Evolutionary conservation across 2,797 vertebrate species (phyloP).

Genomic region (Acrossocheilus wenchowensis): DNA sequence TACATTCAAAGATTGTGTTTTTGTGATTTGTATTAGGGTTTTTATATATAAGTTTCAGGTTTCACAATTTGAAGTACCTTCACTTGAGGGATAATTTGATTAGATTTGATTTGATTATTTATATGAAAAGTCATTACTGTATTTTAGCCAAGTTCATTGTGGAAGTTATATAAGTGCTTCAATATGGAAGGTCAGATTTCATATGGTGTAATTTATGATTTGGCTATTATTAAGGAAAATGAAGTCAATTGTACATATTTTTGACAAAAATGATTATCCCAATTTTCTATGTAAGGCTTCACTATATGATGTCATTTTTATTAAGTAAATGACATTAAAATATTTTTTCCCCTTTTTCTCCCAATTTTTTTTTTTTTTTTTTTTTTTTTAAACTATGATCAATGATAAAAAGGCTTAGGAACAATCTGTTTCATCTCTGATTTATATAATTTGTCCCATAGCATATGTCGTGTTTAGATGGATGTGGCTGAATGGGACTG

Average conservation of each 20-base stretch:
- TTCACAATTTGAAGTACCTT: background rate
- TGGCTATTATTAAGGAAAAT: conserved; percentile 20
- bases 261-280: conserved; percentile 13
- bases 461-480: conserved; percentile 3
- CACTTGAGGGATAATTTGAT: conserved; percentile 1
- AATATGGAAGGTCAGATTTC: conserved; percentile 20
- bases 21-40: background rate
- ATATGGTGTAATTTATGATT: conserved; percentile 20
- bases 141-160: conserved; percentile 29
- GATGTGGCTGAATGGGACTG: background rate
- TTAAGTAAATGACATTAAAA: background rate
- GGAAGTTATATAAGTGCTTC: conserved; percentile 37
- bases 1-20: background rate
- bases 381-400: background rate
- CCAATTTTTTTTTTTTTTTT: background rate
- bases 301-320: conserved; percentile 24
- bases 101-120: conserved; percentile 38
- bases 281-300: background rate
- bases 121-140: background rate
- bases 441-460: conserved; percentile 19
- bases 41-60: background rate
- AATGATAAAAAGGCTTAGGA: background rate
- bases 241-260: background rate
- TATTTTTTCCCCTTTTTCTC: background rate
- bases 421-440: background rate